These are phyloP conservation scores for Parauchenoglanis ngamensis DNA, from an alignment of 2,797 vertebrate genomes.

Conservation along the genomic window DNA sequence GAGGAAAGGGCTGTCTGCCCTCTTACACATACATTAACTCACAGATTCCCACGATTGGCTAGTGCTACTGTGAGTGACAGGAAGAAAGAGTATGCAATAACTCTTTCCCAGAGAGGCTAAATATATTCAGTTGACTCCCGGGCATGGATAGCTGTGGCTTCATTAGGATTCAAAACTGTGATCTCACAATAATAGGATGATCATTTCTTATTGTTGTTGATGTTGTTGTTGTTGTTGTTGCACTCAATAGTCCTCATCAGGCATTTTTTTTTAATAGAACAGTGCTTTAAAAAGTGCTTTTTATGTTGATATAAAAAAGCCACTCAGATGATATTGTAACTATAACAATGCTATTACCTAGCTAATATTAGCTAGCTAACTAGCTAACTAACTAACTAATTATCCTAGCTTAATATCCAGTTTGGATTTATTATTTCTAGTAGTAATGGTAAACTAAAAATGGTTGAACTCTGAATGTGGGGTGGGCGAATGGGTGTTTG, in stretches of 20 bases:
- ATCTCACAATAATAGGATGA: background rate
- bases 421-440: background rate
- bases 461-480: background rate
- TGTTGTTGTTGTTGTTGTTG: background rate
- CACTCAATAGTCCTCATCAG: background rate
- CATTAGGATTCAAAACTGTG: background rate
- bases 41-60: background rate
- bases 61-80: background rate
- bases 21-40: background rate
- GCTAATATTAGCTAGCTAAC: background rate
- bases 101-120: background rate
- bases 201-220: background rate
- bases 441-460: background rate
- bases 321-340: background rate
- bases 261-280: too few species aligned
- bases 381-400: background rate
- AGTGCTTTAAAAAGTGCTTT: background rate
- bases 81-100: background rate
- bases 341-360: background rate
- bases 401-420: background rate
- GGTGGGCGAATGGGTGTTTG: background rate
- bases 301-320: background rate
- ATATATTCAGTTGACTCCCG: background rate
- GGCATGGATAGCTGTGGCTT: background rate
- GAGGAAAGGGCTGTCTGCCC: background rate